Conservation (phyloP, 2,888 invertebrate genomes). For the Acanthosoma haemorrhoidale region DNA sequence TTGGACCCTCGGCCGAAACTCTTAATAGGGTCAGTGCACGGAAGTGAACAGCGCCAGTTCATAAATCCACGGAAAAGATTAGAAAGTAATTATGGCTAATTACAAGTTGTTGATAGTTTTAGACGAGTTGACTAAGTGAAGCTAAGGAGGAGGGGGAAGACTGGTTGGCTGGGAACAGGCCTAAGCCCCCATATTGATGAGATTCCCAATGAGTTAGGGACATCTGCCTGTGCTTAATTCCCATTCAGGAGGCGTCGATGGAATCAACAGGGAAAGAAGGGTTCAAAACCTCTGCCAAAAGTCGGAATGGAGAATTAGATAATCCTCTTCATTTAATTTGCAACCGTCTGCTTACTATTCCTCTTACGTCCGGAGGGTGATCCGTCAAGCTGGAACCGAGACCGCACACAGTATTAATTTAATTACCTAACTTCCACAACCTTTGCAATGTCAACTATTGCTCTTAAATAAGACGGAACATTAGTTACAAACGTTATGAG, state of each 20-base stretch:
- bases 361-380: neutral
- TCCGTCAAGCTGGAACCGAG: neutral
- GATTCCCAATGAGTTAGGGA: neutral
- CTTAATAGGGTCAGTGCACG: neutral
- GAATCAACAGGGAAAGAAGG: too few relatives aligned
- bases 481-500: too few relatives aligned
- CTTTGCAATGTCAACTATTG: too few relatives aligned
- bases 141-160: too few relatives aligned
- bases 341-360: neutral
- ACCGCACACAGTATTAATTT: too few relatives aligned
- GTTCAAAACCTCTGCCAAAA: slow-evolving; percentile 1
- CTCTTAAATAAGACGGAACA: too few relatives aligned
- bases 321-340: slow-evolving; percentile 7
- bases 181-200: neutral
- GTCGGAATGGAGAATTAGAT: neutral
- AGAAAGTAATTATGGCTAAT: neutral
- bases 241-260: neutral
- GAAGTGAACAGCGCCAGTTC: neutral
- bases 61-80: neutral
- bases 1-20: neutral
- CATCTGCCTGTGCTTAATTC: neutral
- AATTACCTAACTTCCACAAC: too few relatives aligned
- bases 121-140: too few relatives aligned
- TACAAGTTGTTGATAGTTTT: slow-evolving; percentile 8
- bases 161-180: too few relatives aligned